phyloP scores from a whole-genome alignment of 2,888 invertebrate genomes.

The Mimachlamys varia region DNA sequence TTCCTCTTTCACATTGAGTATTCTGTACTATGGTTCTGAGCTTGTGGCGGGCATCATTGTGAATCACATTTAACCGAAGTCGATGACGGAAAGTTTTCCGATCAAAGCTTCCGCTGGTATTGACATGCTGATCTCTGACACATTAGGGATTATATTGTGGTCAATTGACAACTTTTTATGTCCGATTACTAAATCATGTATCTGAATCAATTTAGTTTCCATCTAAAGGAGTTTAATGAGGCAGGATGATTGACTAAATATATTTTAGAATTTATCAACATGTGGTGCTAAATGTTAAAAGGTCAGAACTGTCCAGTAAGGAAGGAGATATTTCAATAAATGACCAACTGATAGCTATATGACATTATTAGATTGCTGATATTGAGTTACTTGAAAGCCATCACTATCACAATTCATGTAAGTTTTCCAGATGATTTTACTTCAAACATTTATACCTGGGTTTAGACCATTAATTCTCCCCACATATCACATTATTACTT shows the following conservation, averaged over 20 bases:
- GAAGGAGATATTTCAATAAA: not conserved
- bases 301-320: not conserved
- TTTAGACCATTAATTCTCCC: not conserved
- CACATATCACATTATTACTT: not conserved
- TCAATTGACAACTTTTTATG: not conserved
- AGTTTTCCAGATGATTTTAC: not conserved
- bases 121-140: not conserved
- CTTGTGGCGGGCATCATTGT: not conserved
- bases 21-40: not conserved
- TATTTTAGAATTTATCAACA: not conserved
- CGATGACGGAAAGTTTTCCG: not conserved
- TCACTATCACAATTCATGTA: not conserved
- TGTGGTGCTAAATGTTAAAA: not conserved
- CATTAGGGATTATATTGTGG: not conserved
- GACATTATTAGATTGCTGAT: not conserved
- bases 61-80: not conserved
- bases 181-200: constrained; percentile 13
- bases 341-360: not conserved
- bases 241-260: not conserved
- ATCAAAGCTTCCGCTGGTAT: constrained; percentile 11
- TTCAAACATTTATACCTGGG: not conserved
- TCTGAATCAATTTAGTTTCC: not conserved
- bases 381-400: not conserved
- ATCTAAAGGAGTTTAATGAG: not conserved
- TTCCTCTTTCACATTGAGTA: not conserved